A percentile compares a stretch with the other conserved stretches of the same genome.
Conservation (phyloP, 2,113 vertebrate species). For the Mohoua ochrocephala region DNA sequence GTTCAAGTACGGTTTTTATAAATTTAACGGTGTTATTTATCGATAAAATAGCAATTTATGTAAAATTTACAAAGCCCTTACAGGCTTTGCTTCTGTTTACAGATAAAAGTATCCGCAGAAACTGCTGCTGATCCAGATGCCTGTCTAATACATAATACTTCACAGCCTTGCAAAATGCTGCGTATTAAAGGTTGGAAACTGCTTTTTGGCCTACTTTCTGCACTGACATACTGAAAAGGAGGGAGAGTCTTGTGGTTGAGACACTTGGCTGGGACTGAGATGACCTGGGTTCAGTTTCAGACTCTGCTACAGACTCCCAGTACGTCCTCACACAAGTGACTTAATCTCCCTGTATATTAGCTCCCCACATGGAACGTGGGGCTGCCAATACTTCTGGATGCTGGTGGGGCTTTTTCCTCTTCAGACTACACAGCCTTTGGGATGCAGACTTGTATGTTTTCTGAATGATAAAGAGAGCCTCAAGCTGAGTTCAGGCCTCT, state of each 20-base stretch:
- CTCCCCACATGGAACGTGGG: neutral
- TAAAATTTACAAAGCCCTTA: neutral
- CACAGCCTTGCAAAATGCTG: conserved; percentile 42
- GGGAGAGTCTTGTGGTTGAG: conserved; percentile 56
- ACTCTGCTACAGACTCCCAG: conserved; percentile 39
- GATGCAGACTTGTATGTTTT: neutral
- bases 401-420: neutral
- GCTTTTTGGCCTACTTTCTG: conserved; percentile 58
- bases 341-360: conserved; percentile 35
- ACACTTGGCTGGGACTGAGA: conserved; percentile 57
- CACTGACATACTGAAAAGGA: conserved; percentile 42
- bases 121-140: conserved; percentile 30
- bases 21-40: neutral
- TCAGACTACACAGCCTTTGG: conserved; percentile 14
- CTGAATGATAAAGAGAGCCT: neutral
- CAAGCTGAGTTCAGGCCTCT: neutral
- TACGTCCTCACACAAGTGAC: conserved; percentile 22
- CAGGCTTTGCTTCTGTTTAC: conserved; percentile 43
- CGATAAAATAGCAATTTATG: neutral
- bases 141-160: conserved; percentile 56
- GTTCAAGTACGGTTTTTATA: neutral
- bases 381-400: conserved; percentile 23
- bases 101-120: conserved; percentile 36
- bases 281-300: conserved; percentile 57
- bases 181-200: conserved; percentile 30